Evolutionary conservation across 1,140 invertebrate genomes (phyloP), one percentile per base, ranked within the genome.

Genomic region (Hydropsyche tenuis): DNA sequence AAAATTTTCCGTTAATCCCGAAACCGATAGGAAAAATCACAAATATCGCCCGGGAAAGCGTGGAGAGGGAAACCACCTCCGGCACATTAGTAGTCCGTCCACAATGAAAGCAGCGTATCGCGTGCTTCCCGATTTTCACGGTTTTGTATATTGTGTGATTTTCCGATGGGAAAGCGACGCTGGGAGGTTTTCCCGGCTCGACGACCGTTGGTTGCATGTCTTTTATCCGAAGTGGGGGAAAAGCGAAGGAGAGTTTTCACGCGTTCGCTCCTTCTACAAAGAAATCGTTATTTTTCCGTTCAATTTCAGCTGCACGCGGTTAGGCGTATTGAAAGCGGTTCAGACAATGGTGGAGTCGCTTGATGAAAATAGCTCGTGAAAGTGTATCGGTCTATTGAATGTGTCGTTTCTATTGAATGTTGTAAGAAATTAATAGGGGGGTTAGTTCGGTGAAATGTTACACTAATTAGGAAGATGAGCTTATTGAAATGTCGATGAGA

Each of bases 1-100:
- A 22, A 69, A 73, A 45, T 76, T 70, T 70, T 70, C 62, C 72
- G 46, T 71, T 70, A 60, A 73, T 46, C 46, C 56, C 27, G 56
- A 73, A 76, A 76, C 62, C 68, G 63, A 75, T 75, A 75, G 65
- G 45, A 48, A 68, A 65, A 65, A 43, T 45, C 63, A 65, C 63
- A 65, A 65, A 65, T 65, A 48, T 48, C 45, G 45, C 4, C 12
- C 2, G 3, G 14, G n/a, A 25, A 60, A 9, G 12, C 56, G 30
- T 37, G 30, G 3, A 37, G 9, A 37, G 30, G 30, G 30, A 37
- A 9, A n/a, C 7, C 56, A 9, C 23, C 56, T 60, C 23, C 25
- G 12, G 56, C 20, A 43, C 43, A 65, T 65, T 43, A 43, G 22
- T 68, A 68, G 65, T 68, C 45, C 42, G 65, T 22, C 65, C 22